These are phyloP conservation scores for Parnassius mnemosyne DNA, from an alignment of 2,888 invertebrate species.

Conservation along the genomic window DNA sequence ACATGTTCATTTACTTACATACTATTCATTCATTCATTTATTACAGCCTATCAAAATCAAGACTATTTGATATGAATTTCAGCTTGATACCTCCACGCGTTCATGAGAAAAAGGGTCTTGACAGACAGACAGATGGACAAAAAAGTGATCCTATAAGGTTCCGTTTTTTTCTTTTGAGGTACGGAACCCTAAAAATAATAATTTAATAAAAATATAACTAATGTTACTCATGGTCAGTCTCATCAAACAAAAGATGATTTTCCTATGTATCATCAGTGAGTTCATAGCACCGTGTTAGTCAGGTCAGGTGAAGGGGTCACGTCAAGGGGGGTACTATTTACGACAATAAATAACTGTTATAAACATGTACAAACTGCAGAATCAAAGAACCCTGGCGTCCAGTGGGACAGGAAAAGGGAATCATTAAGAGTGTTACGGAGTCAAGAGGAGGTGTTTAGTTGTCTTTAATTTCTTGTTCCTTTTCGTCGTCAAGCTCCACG, in stretches of 20 bases:
- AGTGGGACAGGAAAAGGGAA: conserved; percentile 39
- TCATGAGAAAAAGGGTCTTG: too few species aligned
- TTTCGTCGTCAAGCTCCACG: conserved; percentile 89
- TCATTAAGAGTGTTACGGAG: conserved; percentile 32
- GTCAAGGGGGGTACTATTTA: conserved; percentile 64
- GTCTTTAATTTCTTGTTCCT: conserved; percentile 86
- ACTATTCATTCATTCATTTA: too few species aligned
- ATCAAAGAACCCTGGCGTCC: conserved; percentile 46
- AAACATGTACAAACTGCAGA: conserved; percentile 62
- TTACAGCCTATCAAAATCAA: too few species aligned
- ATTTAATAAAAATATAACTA: too few species aligned
- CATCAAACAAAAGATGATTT: conserved; percentile 77
- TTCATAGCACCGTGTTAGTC: conserved; percentile 58
- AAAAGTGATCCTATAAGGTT: too few species aligned
- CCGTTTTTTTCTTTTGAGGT: too few species aligned
- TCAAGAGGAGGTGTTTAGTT: conserved; percentile 52
- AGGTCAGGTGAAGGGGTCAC: conserved; percentile 59
- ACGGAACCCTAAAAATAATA: too few species aligned
- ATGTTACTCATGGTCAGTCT: too few species aligned
- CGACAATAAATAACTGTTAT: conserved; percentile 59
- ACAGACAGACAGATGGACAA: too few species aligned
- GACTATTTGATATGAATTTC: too few species aligned
- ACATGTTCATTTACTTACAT: too few species aligned
- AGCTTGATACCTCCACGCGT: too few species aligned
- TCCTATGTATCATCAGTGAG: conserved; percentile 65